phyloP scores from a whole-genome alignment of 2,888 invertebrate genomes.

The Norana najaformis region DNA sequence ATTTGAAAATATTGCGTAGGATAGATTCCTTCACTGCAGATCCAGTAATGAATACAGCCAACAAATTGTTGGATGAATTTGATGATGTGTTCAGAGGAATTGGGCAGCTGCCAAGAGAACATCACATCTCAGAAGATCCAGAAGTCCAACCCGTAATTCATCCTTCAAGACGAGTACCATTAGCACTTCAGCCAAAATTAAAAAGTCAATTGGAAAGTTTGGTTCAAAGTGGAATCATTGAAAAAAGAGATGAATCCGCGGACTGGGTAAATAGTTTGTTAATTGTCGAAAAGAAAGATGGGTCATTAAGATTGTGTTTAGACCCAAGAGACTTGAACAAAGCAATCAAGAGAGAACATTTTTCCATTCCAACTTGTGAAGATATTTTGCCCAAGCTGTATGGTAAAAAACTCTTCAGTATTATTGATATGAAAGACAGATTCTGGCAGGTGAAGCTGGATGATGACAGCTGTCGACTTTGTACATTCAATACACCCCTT shows the following conservation, averaged over 20 bases:
- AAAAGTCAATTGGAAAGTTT: conserved; percentile 34
- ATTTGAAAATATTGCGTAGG: neutral
- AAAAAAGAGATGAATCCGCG: conserved; percentile 40
- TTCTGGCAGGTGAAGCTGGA: conserved; percentile 45
- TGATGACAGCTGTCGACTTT: conserved; percentile 40
- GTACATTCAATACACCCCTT: conserved; percentile 45
- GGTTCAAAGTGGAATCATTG: conserved; percentile 37
- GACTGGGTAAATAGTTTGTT: conserved; percentile 44
- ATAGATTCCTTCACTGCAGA: neutral
- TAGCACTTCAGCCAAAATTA: conserved; percentile 27
- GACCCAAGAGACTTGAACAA: conserved; percentile 38
- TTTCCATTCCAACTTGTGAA: conserved; percentile 39
- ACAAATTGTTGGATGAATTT: conserved; percentile 23
- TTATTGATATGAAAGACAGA: conserved; percentile 42
- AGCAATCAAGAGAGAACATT: conserved; percentile 39
- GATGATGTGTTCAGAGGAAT: conserved; percentile 33
- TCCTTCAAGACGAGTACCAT: conserved; percentile 36
- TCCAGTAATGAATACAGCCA: conserved; percentile 18
- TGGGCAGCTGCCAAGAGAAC: conserved; percentile 7
- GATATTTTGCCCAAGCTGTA: conserved; percentile 34
- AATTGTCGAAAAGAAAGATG: conserved; percentile 40
- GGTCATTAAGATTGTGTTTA: conserved; percentile 40
- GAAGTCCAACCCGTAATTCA: conserved; percentile 34
- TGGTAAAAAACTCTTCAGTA: conserved; percentile 42
- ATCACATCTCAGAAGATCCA: neutral